These are phyloP conservation scores for Ciona savignyi DNA, from an alignment of 23 tunicate genomes.

Conservation along the genomic window DNA sequence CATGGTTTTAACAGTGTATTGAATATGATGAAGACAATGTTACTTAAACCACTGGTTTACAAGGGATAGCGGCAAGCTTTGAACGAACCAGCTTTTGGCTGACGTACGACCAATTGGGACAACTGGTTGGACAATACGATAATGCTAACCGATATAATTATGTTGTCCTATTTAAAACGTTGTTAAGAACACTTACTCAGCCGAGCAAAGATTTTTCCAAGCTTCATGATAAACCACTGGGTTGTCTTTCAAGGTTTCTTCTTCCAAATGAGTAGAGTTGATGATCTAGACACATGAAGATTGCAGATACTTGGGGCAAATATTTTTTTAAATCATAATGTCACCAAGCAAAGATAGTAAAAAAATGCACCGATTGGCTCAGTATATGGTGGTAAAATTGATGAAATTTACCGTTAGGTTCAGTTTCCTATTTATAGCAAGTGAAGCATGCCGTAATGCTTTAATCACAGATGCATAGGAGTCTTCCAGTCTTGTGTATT, in stretches of 20 bases:
- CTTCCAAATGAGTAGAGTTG: slow-evolving; percentile 66
- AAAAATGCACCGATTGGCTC: background rate
- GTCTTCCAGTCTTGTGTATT: slow-evolving; percentile 88
- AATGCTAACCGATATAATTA: no score
- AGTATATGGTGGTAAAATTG: background rate
- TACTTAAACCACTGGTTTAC: no score
- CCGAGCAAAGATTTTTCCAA: slow-evolving; percentile 68
- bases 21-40: no score
- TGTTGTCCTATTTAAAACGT: no score
- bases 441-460: slow-evolving; percentile 74
- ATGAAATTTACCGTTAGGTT: slow-evolving; percentile 38
- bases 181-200: slow-evolving; percentile 66
- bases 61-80: no score
- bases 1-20: no score
- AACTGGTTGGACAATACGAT: no score
- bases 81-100: no score
- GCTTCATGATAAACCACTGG: slow-evolving; percentile 81
- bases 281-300: slow-evolving; percentile 36
- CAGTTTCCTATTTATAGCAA: slow-evolving; percentile 66
- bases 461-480: slow-evolving; percentile 95
- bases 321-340: background rate
- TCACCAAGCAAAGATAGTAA: background rate
- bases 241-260: slow-evolving; percentile 16
- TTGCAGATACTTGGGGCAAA: background rate
- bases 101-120: no score